phyloP scores from a whole-genome alignment of 1,140 invertebrate genomes.

The Drosophila saltans region DNA sequence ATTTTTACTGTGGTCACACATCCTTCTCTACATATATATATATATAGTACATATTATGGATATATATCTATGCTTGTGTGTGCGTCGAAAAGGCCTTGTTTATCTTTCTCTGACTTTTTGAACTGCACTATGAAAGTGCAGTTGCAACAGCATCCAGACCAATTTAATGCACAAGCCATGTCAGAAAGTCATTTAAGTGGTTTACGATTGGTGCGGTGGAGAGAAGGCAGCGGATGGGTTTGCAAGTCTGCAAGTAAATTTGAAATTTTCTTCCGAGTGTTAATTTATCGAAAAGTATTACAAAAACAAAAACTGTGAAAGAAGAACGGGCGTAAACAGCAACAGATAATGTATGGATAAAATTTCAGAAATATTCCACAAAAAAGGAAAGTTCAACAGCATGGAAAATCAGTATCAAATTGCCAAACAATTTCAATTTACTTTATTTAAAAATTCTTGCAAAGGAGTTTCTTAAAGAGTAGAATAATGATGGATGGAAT shows the following conservation, averaged over 20 bases:
- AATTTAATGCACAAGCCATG: constrained; percentile 72
- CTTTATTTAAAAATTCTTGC: no score
- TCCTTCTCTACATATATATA: not conserved
- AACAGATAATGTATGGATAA: no score
- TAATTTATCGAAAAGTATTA: constrained; percentile 12
- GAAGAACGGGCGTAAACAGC: no score
- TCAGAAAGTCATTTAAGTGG: constrained; percentile 64
- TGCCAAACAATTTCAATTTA: no score
- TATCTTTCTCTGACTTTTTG: constrained; percentile 64
- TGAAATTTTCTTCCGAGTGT: constrained; percentile 12
- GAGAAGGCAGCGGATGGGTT: not conserved
- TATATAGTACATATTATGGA: not conserved
- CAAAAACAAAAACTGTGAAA: not conserved
- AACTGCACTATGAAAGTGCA: constrained; percentile 53
- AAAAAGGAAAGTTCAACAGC: no score
- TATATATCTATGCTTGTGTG: constrained; percentile 12
- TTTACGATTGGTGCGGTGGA: constrained; percentile 14
- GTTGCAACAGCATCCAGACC: constrained; percentile 24
- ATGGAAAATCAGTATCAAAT: no score
- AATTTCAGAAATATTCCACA: no score
- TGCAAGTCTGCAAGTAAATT: constrained; percentile 12
- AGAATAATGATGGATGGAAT: no score
- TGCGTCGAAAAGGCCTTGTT: constrained; percentile 17
- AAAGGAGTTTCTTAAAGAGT: no score
- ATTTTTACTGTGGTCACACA: constrained; percentile 27